phyloP scores from a whole-genome alignment of 92 coral and sea anemone genomes.

The Paramuricea clavata region DNA sequence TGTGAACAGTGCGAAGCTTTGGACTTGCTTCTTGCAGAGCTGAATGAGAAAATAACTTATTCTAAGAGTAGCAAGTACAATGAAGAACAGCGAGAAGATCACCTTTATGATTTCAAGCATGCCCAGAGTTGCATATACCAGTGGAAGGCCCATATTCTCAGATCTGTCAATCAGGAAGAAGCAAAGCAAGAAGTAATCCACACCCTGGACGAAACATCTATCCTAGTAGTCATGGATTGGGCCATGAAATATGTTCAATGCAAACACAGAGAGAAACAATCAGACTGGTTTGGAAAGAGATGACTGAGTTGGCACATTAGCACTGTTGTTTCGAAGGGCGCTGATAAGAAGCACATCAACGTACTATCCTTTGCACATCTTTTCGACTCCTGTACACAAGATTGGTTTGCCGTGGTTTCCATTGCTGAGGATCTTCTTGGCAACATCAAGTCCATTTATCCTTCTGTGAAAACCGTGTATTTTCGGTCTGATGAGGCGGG shows the following conservation, averaged over 20 bases:
- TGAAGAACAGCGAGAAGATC: slow-evolving; percentile 76
- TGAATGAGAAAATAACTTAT: neutral
- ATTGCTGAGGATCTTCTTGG: slow-evolving; percentile 73
- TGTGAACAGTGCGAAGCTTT: slow-evolving; percentile 76
- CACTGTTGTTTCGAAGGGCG: slow-evolving; percentile 58
- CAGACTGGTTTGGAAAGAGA: too few species aligned
- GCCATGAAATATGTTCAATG: slow-evolving; percentile 85
- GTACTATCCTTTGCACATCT: slow-evolving; percentile 80
- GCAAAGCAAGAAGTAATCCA: slow-evolving; percentile 74
- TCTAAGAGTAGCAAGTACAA: slow-evolving; percentile 43
- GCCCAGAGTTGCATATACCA: slow-evolving; percentile 54
- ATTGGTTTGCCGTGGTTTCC: slow-evolving; percentile 80
- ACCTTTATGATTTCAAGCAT: slow-evolving; percentile 72
- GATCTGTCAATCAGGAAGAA: slow-evolving; percentile 76
- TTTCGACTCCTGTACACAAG: slow-evolving; percentile 83
- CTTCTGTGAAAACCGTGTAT: slow-evolving; percentile 60
- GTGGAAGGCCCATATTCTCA: slow-evolving; percentile 94
- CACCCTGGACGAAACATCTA: slow-evolving; percentile 62
- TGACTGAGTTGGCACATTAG: slow-evolving; percentile 82
- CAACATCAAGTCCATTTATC: slow-evolving; percentile 66
- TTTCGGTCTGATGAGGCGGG: too few species aligned
- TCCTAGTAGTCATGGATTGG: slow-evolving; percentile 79
- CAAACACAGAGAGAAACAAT: too few species aligned
- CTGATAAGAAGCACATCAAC: slow-evolving; percentile 49
- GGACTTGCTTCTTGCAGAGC: neutral